Base-by-base conservation (phyloP, 2,113 vertebrate genomes). In the Electrona antarctica region DNA sequence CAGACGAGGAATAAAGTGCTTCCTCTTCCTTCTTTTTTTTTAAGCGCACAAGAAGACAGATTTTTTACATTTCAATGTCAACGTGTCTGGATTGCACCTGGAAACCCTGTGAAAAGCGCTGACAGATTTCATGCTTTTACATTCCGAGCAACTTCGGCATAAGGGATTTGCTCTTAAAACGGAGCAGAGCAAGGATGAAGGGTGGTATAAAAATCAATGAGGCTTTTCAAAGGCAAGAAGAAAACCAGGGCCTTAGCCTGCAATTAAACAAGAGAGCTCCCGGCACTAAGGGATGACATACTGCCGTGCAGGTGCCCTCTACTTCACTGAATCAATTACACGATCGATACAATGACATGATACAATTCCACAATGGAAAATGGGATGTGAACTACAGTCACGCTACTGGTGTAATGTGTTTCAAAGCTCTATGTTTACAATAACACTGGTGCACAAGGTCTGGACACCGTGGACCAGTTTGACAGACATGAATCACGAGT, bases 221-320 rank as follows among this genome's bases (percentile, higher is more conserved):
- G 83, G 83, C 85, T 88, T 88, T 90, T 89, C 86, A 91, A 89
- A 90, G 87, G 82, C 84, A 89, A 88, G 84, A 88, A 86, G 83
- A 88, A 89, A 78, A 81, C 8, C 71, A 80, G 85, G 64, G 72
- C 81, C 76, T 90, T 86, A 82, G 78, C 78, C 87, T 75, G 79
- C 85, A 90, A 90, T 91, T 92, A 90, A 90, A 92, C 83, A 86
- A 82, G 84, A 77, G 78, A 68, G 63, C 78, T 81, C 60, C 71
- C 74, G 69, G 87, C 74, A 79, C 77, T 81, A 70, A 87, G 71
- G 79, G 75, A 85, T 85, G 85, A 87, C 81, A 71, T 69, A 78
- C 76, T 78, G 66, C 73, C 80, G 84, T 73, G 70, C 85, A 82
- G 80, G 86, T 90, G 85, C 83, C 87, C 81, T 85, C 72, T n/a